Base-by-base conservation (phyloP, 2,113 vertebrate genomes). In the Todiramphus saurophagus region DNA sequence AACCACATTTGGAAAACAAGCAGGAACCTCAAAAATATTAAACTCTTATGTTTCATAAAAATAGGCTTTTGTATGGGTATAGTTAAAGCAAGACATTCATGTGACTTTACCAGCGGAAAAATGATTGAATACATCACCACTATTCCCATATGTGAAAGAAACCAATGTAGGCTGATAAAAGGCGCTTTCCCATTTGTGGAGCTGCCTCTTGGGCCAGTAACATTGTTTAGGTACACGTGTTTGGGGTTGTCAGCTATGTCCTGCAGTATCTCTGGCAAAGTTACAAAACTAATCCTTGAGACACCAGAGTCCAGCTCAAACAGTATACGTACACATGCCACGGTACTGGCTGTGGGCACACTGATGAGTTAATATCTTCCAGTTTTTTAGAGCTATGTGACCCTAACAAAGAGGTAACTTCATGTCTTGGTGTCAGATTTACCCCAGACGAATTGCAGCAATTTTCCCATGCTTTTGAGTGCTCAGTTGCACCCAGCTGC, bases 81-180 rank as follows among this genome's bases (percentile, higher is more conserved):
- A 20, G 50, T 82, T 94, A 89, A 89, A 82, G 83, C 15, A 56
- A 64, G 48, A 48, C 27, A 53, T 60, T 72, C 1, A 1, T 83
- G 50, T 30, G 82, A 64, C 25, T 78, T 89, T 41, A 53, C 37
- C 56, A 70, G 30, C 43, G 63, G 64, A 80, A 87, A 95, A 92
- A 72, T 62, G 0, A 83, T 82, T 87, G 90, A 64, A 60, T 90
- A 33, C 19, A 37, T 90, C 3, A 2, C 41, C 35, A 28, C 13
- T 60, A 44, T 73, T 84, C 30, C 69, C 69, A 16, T 82, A 51
- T 60, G 69, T 63, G 80, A 64, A 89, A 89, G 66, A 84, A 92
- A 77, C 70, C 90, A 72, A 3, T 50, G 56, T 37, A 87, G 83
- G 35, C 46, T 77, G 33, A 79, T 43, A 41, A 1, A 67, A 67